Percentiles rank a stretch among this genome's conserved stretches.
Evolutionary conservation across 1,140 invertebrate genomes (phyloP).

Genomic region (Drosophila santomea): DNA sequence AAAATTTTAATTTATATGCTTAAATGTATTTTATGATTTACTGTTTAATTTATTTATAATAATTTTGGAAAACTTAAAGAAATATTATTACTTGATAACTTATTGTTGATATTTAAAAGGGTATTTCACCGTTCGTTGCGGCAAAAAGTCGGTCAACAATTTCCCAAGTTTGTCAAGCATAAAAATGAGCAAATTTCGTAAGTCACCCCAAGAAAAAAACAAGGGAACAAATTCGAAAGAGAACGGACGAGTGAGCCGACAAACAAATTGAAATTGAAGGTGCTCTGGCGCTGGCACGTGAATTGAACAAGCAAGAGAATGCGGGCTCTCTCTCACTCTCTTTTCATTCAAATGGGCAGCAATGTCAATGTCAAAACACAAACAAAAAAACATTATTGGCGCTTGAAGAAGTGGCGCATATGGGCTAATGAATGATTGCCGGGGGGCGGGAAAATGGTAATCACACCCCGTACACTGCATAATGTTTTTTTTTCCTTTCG

Average conservation of each 20-base stretch:
- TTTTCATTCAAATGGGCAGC: constrained; percentile 32
- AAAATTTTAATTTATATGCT: no score
- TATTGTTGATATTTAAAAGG: constrained; percentile 7
- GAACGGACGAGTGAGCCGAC: constrained; percentile 16
- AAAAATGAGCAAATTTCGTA: constrained; percentile 63
- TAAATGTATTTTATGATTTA: no score
- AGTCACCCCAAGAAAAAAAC: constrained; percentile 30
- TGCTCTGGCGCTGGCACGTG: constrained; percentile 33
- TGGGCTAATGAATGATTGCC: constrained; percentile 49
- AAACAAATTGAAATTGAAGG: constrained; percentile 4
- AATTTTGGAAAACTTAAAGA: no score
- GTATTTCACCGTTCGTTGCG: constrained; percentile 11
- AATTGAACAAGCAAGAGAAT: constrained; percentile 23
- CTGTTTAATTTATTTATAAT: no score
- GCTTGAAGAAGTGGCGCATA: constrained; percentile 32
- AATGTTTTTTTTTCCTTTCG: constrained; percentile 1
- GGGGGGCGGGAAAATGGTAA: background rate
- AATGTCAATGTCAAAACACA: constrained; percentile 44
- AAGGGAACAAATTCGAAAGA: constrained; percentile 7
- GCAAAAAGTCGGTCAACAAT: background rate
- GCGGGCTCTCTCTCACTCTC: background rate
- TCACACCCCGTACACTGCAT: constrained; percentile 23
- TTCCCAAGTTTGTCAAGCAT: constrained; percentile 66
- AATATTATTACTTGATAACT: no score
- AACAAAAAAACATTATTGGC: constrained; percentile 17